These are phyloP conservation scores for Aplocera efformata DNA, from an alignment of 2,888 invertebrate species.

Conservation along the genomic window DNA sequence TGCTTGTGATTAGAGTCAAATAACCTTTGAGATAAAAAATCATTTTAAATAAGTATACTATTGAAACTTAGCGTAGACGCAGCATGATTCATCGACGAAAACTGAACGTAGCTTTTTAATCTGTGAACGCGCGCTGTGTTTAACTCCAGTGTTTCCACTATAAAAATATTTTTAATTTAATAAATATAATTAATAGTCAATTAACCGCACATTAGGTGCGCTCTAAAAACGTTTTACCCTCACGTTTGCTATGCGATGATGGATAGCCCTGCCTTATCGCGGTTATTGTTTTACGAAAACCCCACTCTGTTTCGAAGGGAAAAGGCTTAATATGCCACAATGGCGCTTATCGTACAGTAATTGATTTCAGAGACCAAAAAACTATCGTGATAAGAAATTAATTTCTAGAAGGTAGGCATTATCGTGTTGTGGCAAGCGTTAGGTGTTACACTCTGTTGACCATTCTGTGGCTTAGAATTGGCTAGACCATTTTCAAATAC, in stretches of 20 bases:
- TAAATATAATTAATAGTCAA: slow-evolving; percentile 29
- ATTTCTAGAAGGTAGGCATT: slow-evolving; percentile 23
- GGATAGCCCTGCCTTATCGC: slow-evolving; percentile 47
- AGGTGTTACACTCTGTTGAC: slow-evolving; percentile 9
- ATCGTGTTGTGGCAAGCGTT: slow-evolving; percentile 18
- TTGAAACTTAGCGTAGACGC: too few species aligned
- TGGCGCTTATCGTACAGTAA: slow-evolving; percentile 34
- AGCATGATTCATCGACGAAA: too few species aligned
- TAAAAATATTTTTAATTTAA: slow-evolving; percentile 26
- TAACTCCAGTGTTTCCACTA: neutral
- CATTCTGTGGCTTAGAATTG: neutral
- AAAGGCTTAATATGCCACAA: slow-evolving; percentile 56
- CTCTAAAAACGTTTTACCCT: slow-evolving; percentile 22
- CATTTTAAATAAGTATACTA: too few species aligned
- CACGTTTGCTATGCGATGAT: slow-evolving; percentile 38
- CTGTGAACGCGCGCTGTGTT: too few species aligned
- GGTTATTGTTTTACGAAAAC: slow-evolving; percentile 57
- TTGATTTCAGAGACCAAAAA: slow-evolving; percentile 34
- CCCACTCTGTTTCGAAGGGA: slow-evolving; percentile 32
- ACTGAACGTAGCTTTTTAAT: too few species aligned
- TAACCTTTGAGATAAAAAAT: too few species aligned
- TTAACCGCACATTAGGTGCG: slow-evolving; percentile 24
- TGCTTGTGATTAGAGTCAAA: too few species aligned
- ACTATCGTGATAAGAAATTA: slow-evolving; percentile 27
- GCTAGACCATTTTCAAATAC: too few species aligned